Base-by-base conservation (phyloP, 2,888 invertebrate genomes). In the Aromia moschata region DNA sequence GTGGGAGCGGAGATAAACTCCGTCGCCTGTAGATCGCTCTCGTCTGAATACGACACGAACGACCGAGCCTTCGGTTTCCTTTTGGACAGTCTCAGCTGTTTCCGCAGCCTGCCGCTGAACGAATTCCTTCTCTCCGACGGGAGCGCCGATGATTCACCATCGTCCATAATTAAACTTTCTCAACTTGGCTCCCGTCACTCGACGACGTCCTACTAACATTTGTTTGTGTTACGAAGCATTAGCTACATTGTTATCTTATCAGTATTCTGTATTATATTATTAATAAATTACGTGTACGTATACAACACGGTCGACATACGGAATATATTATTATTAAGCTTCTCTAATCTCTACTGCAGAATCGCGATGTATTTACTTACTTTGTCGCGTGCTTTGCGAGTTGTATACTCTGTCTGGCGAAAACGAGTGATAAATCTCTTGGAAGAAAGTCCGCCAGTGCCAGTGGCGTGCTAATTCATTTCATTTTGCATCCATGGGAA, bases 1-100 rank as follows among this genome's bases (percentile, higher is more conserved):
- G 44, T 60, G 1, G 71, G 71, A 1, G 43, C 20, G 0, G 71
- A 71, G 41, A 71, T 71, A 30, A 54, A 51, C n/a, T n/a, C n/a
- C 16, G 49, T 55, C 45, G 58, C 59, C 7, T 44, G 7, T 12
- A 58, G 2, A 16, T 41, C 41, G 12, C 31, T 33, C n/a, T 33
- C 33, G 11, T 33, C 2, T 10, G 33, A 41, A 9, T 52, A 52
- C 2, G 52, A 31, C 0, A 17, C 46, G 3, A 52, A 46, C 1
- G 62, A 17, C 10, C 54, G 18, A n/a, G 62, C 54, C 17, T 57
- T 46, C 9, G 51, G 46, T 43, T 64, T 54, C 31, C 58, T 52
- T 33, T 49, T 56, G 17, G 45, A 31, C 9, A 7, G 3, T 31
- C 45, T 53, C 16, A 65, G 38, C 10, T 56, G 56, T 11, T 59